Evolutionary conservation across 2,888 invertebrate species (phyloP).

Genomic region (Arenicola marina): DNA sequence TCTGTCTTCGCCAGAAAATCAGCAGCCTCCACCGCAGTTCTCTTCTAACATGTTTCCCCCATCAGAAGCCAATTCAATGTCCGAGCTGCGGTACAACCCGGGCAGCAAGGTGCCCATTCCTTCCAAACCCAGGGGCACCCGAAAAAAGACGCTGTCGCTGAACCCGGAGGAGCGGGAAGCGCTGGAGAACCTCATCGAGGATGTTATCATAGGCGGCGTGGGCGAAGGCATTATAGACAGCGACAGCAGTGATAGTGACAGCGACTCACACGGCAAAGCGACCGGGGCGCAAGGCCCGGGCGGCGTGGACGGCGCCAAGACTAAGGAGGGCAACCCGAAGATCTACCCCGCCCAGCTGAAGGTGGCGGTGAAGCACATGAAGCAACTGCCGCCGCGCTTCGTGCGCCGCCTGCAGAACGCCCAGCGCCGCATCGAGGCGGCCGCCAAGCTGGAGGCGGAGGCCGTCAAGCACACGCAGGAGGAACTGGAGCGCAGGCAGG

Average conservation of each 20-base stretch:
- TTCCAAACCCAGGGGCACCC: constrained; percentile 9
- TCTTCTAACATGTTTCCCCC: too few relatives aligned
- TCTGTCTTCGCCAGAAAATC: too few relatives aligned
- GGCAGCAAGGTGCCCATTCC: too few relatives aligned
- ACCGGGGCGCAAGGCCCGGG: not conserved
- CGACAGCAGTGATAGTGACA: constrained; percentile 15
- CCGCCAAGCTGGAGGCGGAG: not conserved
- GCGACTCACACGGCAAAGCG: not conserved
- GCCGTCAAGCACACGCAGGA: constrained; percentile 4
- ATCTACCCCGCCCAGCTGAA: constrained; percentile 37
- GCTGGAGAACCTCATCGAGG: constrained; percentile 36
- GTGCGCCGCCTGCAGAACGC: constrained; percentile 28
- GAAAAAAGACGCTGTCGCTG: constrained; percentile 34
- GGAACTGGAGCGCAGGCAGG: not conserved
- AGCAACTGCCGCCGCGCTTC: constrained; percentile 35
- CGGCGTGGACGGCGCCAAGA: constrained; percentile 8
- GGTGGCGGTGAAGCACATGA: constrained; percentile 39
- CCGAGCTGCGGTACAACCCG: too few relatives aligned
- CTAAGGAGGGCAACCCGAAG: constrained; percentile 18
- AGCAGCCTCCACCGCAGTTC: too few relatives aligned
- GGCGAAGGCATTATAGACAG: constrained; percentile 32
- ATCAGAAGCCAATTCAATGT: too few relatives aligned
- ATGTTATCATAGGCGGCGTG: constrained; percentile 35
- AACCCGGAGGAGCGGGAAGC: constrained; percentile 38
- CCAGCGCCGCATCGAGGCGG: constrained; percentile 15